Conservation (phyloP, 2,113 vertebrate genomes). For the Callopanchax toddi region DNA sequence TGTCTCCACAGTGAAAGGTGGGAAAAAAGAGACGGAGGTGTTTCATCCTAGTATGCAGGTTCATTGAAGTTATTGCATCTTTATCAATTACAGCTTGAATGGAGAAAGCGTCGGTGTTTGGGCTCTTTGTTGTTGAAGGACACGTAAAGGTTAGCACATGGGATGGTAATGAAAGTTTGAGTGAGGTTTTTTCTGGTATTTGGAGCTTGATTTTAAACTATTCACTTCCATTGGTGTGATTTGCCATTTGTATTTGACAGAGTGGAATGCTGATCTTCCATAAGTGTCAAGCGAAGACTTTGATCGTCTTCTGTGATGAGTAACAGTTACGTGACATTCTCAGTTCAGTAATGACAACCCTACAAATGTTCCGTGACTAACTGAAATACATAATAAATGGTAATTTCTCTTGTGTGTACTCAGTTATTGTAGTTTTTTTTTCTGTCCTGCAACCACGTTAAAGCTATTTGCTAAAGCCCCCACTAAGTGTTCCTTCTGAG, state of each 20-base stretch:
- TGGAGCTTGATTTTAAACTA: conserved; percentile 23
- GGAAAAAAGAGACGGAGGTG: conserved; percentile 43
- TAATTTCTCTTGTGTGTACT: conserved; percentile 27
- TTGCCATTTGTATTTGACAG: not conserved
- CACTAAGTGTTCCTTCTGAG: not conserved
- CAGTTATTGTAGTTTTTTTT: conserved; percentile 31
- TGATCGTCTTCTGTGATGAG: conserved; percentile 48
- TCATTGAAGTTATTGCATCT: conserved; percentile 66
- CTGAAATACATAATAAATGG: conserved; percentile 51
- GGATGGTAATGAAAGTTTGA: conserved; percentile 42
- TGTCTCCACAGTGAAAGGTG: conserved; percentile 56
- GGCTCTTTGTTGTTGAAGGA: conserved; percentile 70
- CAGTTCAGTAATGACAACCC: conserved; percentile 49
- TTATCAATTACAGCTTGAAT: conserved; percentile 68
- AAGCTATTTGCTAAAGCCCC: conserved; percentile 28
- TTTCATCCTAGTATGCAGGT: conserved; percentile 45
- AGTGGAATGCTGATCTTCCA: not conserved
- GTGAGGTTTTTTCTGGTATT: conserved; percentile 29
- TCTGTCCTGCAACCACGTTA: conserved; percentile 27
- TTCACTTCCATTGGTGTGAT: not conserved
- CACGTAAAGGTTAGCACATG: conserved; percentile 56
- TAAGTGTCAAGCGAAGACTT: not conserved
- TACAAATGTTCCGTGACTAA: conserved; percentile 49
- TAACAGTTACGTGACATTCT: conserved; percentile 60
- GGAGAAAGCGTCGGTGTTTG: conserved; percentile 57